Conservation (phyloP, 2,888 invertebrate species). For the Diplolepis rosae region DNA sequence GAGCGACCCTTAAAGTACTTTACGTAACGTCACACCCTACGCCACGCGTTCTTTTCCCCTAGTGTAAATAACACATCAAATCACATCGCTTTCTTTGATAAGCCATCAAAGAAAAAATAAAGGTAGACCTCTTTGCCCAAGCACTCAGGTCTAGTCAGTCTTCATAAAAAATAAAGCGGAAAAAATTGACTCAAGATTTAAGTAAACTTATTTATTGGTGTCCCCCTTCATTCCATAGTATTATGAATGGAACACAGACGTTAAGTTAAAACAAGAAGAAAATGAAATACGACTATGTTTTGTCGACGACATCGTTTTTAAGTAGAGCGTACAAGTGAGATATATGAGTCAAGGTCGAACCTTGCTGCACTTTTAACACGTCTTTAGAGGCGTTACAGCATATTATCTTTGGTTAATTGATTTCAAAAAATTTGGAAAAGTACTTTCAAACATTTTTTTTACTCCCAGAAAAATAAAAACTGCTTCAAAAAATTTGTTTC, state of each 20-base stretch:
- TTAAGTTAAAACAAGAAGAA: conserved; percentile 15
- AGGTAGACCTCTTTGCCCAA: not conserved
- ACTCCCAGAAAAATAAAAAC: too few relatives aligned
- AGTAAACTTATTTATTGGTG: not conserved
- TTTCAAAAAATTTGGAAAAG: not conserved
- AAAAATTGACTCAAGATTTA: not conserved
- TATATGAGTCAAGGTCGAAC: conserved; percentile 53
- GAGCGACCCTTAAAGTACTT: conserved; percentile 56
- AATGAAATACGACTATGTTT: conserved; percentile 43
- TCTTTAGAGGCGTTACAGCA: conserved; percentile 28
- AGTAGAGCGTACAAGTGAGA: conserved; percentile 51
- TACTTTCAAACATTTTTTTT: too few relatives aligned
- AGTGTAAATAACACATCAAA: conserved; percentile 21
- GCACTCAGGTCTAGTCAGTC: not conserved
- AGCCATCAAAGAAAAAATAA: not conserved
- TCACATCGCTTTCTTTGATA: not conserved
- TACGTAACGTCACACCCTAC: conserved; percentile 32
- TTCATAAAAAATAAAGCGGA: not conserved
- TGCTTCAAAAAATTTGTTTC: too few relatives aligned
- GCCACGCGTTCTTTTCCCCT: conserved; percentile 12
- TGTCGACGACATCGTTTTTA: conserved; percentile 48
- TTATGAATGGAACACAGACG: conserved; percentile 1
- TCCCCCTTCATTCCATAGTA: conserved; percentile 6
- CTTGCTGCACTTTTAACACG: conserved; percentile 49
- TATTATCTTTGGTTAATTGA: conserved; percentile 10